phyloP scores from a whole-genome alignment of 2,888 invertebrate species.

The Dinocampus coccinellae region DNA sequence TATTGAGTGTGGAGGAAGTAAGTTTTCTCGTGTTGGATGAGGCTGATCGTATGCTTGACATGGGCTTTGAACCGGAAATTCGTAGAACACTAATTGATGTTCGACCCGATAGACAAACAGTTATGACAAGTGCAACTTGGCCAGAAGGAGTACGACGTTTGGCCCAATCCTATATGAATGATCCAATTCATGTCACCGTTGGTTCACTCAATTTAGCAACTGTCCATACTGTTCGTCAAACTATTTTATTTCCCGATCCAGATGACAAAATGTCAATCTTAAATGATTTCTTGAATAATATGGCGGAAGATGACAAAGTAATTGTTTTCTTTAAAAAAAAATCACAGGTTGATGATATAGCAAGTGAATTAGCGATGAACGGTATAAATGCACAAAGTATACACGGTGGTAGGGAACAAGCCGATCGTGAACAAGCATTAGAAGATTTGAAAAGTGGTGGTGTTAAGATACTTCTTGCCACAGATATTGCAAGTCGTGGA shows the following conservation, averaged over 20 bases:
- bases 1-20: conserved; percentile 81
- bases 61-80: conserved; percentile 92
- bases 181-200: conserved; percentile 92
- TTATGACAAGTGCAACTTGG: conserved; percentile 98
- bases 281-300: conserved; percentile 76
- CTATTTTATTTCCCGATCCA: conserved; percentile 81
- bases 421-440: conserved; percentile 85
- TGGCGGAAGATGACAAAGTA: conserved; percentile 84
- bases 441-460: conserved; percentile 84
- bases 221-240: conserved; percentile 88
- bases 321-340: conserved; percentile 94
- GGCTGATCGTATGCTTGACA: conserved; percentile 89
- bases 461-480: conserved; percentile 89
- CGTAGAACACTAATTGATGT: conserved; percentile 84
- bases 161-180: conserved; percentile 87
- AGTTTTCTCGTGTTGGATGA: conserved; percentile 95
- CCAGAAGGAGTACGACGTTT: conserved; percentile 87
- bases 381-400: conserved; percentile 83
- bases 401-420: conserved; percentile 90
- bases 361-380: conserved; percentile 81
- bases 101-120: conserved; percentile 91
- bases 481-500: conserved; percentile 95
- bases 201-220: conserved; percentile 91
- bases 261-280: conserved; percentile 78
- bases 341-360: conserved; percentile 83